Evolutionary conservation across 2,797 vertebrate species (phyloP), one percentile per base, ranked within the genome.

Genomic region (Neosalanx taihuensis): DNA sequence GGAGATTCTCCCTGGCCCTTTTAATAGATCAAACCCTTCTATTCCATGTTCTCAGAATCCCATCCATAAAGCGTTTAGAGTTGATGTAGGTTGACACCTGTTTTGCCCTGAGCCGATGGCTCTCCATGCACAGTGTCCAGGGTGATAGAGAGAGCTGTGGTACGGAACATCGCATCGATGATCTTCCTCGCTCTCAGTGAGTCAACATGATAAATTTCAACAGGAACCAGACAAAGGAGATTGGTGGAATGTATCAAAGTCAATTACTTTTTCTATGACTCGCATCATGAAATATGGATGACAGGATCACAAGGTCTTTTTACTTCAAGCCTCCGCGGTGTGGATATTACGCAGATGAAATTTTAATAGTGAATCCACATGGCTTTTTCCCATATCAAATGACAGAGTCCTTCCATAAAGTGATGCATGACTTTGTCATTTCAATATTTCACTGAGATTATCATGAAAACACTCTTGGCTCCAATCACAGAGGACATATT

Each of bases 201-300:
- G 84, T 85, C 84, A 89, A 86, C 90, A 90, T 85, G 86, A 86
- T 88, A 86, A 82, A 89, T 89, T 85, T 89, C 67, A 35, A 75
- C 58, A 1, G 75, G 83, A 79, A 86, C n/a, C 79, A 83, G 75
- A 66, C 71, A 76, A 78, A 79, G 72, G 77, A 73, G 79, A 85
- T 83, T 80, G 70, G 84, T 83, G 83, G 85, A 81, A 79, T 86
- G 17, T 20, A 83, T 85, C 81, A 89, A 88, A 89, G 85, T 81
- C 85, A 89, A 88, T 89, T 90, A 90, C 85, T 87, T 85, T 79
- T 76, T 79, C 77, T 85, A 81, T 84, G 79, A 84, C 76, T 82
- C 83, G 76, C 70, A 80, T 88, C 81, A 84, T 90, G 84, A 87
- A 87, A 89, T 87, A 89, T 91, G 89, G 86, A 88, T 84, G 73